These are phyloP conservation scores for Eutolmus rufibarbis DNA, from an alignment of 2,888 invertebrate species.

Conservation along the genomic window DNA sequence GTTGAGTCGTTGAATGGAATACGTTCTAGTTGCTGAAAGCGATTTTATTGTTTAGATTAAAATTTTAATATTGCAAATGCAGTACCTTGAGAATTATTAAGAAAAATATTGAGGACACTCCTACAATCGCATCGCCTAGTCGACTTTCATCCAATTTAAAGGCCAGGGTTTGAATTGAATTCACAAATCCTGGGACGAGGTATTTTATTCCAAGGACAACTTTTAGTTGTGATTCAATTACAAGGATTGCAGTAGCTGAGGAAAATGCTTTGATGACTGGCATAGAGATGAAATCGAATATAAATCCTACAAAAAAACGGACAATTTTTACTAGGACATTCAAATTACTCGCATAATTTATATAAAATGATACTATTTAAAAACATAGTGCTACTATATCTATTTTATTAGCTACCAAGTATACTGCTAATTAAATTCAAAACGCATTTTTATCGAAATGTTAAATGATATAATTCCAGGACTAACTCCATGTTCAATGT, in stretches of 20 bases:
- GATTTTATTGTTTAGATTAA: neutral
- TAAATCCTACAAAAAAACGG: slow-evolving; percentile 71
- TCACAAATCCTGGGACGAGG: slow-evolving; percentile 72
- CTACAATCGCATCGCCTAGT: slow-evolving; percentile 72
- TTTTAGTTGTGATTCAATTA: slow-evolving; percentile 79
- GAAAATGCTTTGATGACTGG: slow-evolving; percentile 89
- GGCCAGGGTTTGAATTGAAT: slow-evolving; percentile 67
- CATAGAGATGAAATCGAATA: slow-evolving; percentile 85
- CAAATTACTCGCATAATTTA: too few species aligned
- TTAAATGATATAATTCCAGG: too few species aligned
- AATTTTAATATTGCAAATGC: slow-evolving; percentile 50
- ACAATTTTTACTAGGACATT: neutral
- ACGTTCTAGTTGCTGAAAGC: slow-evolving; percentile 69
- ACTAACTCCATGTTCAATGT: too few species aligned
- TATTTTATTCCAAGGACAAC: slow-evolving; percentile 77
- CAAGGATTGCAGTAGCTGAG: slow-evolving; percentile 82
- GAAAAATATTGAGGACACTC: slow-evolving; percentile 70
- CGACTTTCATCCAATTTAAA: slow-evolving; percentile 66
- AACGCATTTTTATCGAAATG: too few species aligned
- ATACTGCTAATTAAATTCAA: too few species aligned
- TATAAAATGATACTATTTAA: too few species aligned
- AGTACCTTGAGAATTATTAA: slow-evolving; percentile 74
- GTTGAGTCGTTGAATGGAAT: slow-evolving; percentile 59
- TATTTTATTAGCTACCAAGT: too few species aligned
- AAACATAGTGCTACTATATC: too few species aligned